Evolutionary conservation across 2,113 vertebrate genomes (phyloP).

Genomic region (Ariopsis seemanni): DNA sequence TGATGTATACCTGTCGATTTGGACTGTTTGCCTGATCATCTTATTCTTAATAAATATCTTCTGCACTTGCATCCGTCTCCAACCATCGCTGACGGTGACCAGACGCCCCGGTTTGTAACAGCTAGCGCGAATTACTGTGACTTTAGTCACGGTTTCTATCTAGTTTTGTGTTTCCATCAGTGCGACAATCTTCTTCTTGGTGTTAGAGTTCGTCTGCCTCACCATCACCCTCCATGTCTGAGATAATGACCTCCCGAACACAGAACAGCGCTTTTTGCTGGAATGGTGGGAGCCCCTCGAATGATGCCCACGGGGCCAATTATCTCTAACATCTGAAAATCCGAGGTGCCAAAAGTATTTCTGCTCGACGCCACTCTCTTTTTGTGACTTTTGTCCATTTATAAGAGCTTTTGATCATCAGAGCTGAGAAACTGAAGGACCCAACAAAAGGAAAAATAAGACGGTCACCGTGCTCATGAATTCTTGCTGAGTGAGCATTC

Average conservation of each 20-base stretch:
- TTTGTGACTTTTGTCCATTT: constrained; percentile 12
- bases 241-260: constrained; percentile 26
- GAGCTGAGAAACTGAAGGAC: not conserved
- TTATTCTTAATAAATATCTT: too few relatives aligned
- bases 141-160: too few relatives aligned
- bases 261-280: not conserved
- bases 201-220: not conserved
- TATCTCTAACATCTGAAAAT: constrained; percentile 9
- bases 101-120: too few relatives aligned
- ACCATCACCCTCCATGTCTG: not conserved
- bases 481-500: not conserved
- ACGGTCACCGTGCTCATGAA: not conserved
- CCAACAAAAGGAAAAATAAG: not conserved
- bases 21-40: too few relatives aligned
- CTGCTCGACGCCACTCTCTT: not conserved
- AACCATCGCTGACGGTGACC: too few relatives aligned
- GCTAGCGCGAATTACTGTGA: too few relatives aligned
- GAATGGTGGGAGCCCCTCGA: not conserved
- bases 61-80: too few relatives aligned
- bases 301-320: constrained; percentile 28
- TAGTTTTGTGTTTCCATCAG: too few relatives aligned
- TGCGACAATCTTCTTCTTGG: not conserved
- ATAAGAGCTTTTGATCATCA: not conserved
- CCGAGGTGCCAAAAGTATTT: constrained; percentile 14
- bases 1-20: too few relatives aligned